Conservation (phyloP, 1,140 invertebrate species). For the Scylla paramamosain region DNA sequence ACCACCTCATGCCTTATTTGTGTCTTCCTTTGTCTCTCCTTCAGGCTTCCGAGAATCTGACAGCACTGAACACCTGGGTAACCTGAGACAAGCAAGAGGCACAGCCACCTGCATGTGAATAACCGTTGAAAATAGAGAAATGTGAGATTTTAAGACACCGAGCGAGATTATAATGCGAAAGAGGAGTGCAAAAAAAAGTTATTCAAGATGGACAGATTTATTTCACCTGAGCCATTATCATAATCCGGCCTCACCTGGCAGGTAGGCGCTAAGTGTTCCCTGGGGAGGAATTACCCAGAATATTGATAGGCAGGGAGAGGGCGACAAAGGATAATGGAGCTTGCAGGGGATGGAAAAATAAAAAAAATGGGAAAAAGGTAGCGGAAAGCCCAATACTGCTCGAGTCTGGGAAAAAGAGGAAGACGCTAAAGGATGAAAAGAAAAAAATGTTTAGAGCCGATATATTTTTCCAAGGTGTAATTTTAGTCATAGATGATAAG, state of each 20-base stretch:
- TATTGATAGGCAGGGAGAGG: neutral
- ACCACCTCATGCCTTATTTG: no score
- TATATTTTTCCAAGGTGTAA: no score
- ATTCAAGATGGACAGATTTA: neutral
- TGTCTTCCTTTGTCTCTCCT: no score
- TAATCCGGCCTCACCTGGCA: neutral
- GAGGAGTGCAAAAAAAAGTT: neutral
- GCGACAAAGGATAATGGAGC: neutral
- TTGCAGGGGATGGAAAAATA: neutral
- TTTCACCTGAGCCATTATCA: neutral
- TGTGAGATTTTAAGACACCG: no score
- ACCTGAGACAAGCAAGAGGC: no score
- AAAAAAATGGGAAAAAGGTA: neutral
- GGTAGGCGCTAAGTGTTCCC: conserved; percentile 5
- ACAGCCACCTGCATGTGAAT: no score
- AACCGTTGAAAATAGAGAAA: no score
- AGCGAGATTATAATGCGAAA: neutral
- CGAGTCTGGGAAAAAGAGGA: neutral
- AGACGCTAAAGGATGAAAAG: neutral
- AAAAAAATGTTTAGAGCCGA: no score
- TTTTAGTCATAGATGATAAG: no score
- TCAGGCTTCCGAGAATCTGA: no score
- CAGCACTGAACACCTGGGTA: no score
- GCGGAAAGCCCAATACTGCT: neutral
- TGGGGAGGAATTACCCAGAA: neutral